phyloP scores from a whole-genome alignment of 1,140 invertebrate genomes.

The Camponotus vicinus region DNA sequence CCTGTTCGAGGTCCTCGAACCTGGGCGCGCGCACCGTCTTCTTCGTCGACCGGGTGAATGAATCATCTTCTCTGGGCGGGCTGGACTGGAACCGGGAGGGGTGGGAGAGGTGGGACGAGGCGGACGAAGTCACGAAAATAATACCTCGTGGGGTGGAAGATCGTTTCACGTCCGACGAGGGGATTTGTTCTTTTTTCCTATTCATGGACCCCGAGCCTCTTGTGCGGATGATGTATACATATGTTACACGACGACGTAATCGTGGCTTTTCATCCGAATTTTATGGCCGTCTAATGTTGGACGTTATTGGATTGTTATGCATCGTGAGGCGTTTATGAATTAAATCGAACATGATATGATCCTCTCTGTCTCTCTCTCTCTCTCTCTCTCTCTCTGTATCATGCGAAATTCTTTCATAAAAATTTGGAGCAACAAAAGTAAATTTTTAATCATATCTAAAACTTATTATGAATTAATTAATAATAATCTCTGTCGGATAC shows the following conservation, averaged over 20 bases:
- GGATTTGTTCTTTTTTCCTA: conserved; percentile 63
- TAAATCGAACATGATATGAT: background rate
- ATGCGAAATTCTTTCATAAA: background rate
- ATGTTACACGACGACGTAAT: conserved; percentile 32
- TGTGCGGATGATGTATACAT: conserved; percentile 44
- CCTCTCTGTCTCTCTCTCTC: too few relatives aligned
- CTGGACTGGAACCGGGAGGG: background rate
- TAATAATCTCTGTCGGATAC: background rate
- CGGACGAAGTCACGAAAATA: conserved; percentile 73
- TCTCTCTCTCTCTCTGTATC: background rate
- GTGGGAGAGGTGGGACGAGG: conserved; percentile 24
- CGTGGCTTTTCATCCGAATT: conserved; percentile 39
- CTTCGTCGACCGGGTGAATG: conserved; percentile 69
- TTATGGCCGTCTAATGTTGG: conserved; percentile 25
- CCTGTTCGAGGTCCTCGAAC: conserved; percentile 64
- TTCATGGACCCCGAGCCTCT: conserved; percentile 38
- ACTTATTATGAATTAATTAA: background rate
- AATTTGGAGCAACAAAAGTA: background rate
- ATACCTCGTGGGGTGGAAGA: conserved; percentile 69
- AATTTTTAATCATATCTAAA: background rate
- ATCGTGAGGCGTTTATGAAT: conserved; percentile 30
- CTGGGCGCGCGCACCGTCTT: conserved; percentile 31
- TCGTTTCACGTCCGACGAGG: conserved; percentile 49
- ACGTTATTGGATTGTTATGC: conserved; percentile 20
- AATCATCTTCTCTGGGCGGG: conserved; percentile 67